Base-by-base conservation (phyloP, 2,113 vertebrate species). In the Ariopsis seemanni region DNA sequence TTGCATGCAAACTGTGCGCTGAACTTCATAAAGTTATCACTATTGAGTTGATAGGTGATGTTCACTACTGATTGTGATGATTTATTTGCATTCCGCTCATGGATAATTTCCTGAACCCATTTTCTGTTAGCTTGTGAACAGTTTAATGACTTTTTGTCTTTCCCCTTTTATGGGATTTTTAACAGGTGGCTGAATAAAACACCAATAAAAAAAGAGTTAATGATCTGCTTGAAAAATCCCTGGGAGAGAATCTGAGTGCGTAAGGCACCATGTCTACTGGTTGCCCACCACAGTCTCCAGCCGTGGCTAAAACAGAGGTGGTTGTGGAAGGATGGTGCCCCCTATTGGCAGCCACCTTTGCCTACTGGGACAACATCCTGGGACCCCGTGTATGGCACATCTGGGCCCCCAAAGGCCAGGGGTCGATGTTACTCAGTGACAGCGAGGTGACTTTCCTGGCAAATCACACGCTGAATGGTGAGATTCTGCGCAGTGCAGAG, bases 321-420 rank as follows among this genome's bases (percentile, higher is more conserved):
- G 89, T 93, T 0, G 89, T 99, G 30, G 96, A 95, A 83, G 97
- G 97, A 52, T 96, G 97, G 90, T 99, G 97, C n/a, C 98, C 98
- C 1, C 92, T 99, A 74, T 87, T 99, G 85, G 98, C 98, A 88
- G 98, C 98, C 81, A 99, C 98, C 81, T 99, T 99, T 87, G 98
- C 98, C 87, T 99, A 99, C 94, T 99, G 98, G 98, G 98, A 99
- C 93, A 99, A 99, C 92, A 99, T 99, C 92, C 95, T 99, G 89
- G 98, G 98, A 3, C 98, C 98, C 0, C 95, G 98, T 55, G 98
- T 99, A 82, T 95, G 97, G 34, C 97, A 99, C 89, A 99, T 99
- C 91, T 99, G 98, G 98, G 95, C 96, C 10, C 98, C 98, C 2
- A 97, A 96, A 92, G 96, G 95, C 15, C 96, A 97, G 14, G 97